phyloP scores from a whole-genome alignment of 2,113 vertebrate species.

The Hyperopisus bebe region DNA sequence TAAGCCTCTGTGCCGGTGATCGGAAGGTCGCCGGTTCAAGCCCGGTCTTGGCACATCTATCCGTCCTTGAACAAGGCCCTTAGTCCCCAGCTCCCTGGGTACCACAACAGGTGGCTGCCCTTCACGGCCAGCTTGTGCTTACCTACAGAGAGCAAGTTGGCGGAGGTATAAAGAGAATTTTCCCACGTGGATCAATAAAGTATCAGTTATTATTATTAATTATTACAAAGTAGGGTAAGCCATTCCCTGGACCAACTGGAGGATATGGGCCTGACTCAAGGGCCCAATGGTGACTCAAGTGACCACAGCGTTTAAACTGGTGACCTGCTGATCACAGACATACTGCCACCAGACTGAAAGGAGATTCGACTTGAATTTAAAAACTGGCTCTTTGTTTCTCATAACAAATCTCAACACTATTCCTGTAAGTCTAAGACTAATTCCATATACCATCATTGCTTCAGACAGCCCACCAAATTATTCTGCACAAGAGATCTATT shows the following conservation, averaged over 20 bases:
- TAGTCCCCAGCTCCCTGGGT: no score
- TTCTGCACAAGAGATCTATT: background rate
- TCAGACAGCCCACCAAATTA: conserved; percentile 2
- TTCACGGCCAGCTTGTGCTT: no score
- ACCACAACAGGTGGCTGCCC: no score
- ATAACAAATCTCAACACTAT: background rate
- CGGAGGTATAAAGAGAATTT: no score
- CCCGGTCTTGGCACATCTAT: no score
- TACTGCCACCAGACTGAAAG: background rate
- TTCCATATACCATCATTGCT: background rate
- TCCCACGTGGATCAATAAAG: no score
- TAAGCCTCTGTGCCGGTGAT: no score
- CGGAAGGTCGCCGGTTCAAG: no score
- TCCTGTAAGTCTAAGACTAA: background rate
- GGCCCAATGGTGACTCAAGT: background rate
- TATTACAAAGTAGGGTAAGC: background rate
- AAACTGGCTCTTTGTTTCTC: background rate
- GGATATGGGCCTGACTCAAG: background rate
- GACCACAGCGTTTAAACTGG: background rate
- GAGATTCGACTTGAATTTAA: background rate
- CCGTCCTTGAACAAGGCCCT: no score
- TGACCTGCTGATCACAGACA: background rate
- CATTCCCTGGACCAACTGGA: background rate
- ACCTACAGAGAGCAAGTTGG: no score
- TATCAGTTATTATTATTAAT: no score